Conservation (phyloP, 1,140 invertebrate genomes). For the Eriocheir sinensis region DNA sequence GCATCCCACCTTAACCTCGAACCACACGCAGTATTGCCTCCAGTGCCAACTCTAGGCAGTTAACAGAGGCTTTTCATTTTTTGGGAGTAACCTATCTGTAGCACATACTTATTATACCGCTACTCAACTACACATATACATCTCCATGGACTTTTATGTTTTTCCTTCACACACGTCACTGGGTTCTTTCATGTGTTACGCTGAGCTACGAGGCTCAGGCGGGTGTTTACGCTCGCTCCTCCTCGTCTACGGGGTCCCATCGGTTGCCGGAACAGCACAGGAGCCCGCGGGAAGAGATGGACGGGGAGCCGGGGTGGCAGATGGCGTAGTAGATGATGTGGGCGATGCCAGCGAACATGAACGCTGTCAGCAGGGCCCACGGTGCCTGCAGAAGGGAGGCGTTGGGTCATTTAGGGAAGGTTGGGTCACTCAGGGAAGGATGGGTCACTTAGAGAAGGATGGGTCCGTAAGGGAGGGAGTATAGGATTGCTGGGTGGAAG, state of each 20-base stretch:
- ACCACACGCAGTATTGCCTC: no score
- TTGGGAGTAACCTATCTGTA: no score
- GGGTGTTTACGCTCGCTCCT: not conserved
- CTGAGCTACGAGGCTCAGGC: not conserved
- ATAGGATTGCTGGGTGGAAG: no score
- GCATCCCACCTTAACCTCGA: no score
- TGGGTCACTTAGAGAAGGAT: not conserved
- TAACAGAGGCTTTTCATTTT: no score
- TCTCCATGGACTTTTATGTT: no score
- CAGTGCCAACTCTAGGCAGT: no score
- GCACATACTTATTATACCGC: no score
- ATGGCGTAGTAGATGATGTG: constrained; percentile 68
- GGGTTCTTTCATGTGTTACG: not conserved
- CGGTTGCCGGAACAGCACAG: constrained; percentile 55
- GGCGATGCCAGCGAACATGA: not conserved
- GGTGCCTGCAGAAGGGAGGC: constrained; percentile 44
- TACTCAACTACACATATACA: no score
- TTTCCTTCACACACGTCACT: not conserved
- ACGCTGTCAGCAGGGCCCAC: constrained; percentile 42
- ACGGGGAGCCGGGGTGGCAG: constrained; percentile 65
- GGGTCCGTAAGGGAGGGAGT: no score
- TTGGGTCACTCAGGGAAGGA: not conserved
- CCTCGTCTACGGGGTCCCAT: constrained; percentile 26
- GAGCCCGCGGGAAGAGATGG: constrained; percentile 25
- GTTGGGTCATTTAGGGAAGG: not conserved